These are phyloP conservation scores for Aethina tumida DNA, from an alignment of 1,140 invertebrate species.

Conservation along the genomic window DNA sequence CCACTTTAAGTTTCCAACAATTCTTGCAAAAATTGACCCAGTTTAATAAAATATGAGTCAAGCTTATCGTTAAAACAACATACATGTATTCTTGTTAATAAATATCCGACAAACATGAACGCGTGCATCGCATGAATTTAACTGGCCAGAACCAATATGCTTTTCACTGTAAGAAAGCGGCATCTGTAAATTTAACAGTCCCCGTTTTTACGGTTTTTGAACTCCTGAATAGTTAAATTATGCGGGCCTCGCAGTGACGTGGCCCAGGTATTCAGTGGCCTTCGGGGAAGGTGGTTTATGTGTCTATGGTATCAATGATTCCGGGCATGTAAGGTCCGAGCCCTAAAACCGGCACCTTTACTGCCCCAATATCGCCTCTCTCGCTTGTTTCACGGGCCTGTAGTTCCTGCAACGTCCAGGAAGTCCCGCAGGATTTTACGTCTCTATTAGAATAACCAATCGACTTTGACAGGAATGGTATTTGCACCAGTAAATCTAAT, in stretches of 20 bases:
- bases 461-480: conserved; percentile 10
- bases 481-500: conserved; percentile 10
- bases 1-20: no score
- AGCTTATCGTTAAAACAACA: no score
- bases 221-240: no score
- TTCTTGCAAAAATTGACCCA: no score
- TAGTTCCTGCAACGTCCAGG: background rate
- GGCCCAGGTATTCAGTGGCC: conserved; percentile 4
- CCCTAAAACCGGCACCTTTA: conserved; percentile 12
- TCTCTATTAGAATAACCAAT: conserved; percentile 16
- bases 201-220: no score
- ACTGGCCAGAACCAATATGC: no score
- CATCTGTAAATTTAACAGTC: no score
- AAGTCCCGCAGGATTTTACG: conserved; percentile 1
- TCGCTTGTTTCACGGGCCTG: conserved; percentile 2
- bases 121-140: no score
- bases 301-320: conserved; percentile 16
- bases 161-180: no score
- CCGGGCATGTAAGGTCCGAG: conserved; percentile 10
- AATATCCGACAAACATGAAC: no score
- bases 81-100: no score
- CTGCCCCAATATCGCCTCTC: conserved; percentile 1
- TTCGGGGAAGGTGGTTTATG: conserved; percentile 10
- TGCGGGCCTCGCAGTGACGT: conserved; percentile 3
- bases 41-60: no score